Percentiles rank a stretch among this genome's conserved stretches.
These are phyloP conservation scores for Eretmochelys imbricata DNA, from an alignment of 2,113 vertebrate species.

Conservation along the genomic window DNA sequence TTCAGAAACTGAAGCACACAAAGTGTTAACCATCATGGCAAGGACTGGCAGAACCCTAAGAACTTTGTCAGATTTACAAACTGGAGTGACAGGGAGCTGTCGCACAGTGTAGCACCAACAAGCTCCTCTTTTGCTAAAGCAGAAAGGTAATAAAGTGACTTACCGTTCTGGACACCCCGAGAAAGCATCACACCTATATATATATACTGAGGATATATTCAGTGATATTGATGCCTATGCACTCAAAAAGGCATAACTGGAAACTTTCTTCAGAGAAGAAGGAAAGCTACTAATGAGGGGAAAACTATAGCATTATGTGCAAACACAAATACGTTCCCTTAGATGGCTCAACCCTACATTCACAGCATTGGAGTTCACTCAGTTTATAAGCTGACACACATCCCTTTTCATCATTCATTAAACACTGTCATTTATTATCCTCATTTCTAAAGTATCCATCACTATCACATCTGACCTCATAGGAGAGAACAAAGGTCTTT, in stretches of 20 bases:
- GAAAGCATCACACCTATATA: background rate
- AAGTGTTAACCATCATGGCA: background rate
- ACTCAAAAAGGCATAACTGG: rapidly evolving
- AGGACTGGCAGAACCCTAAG: background rate
- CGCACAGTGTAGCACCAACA: background rate
- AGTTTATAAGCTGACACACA: rapidly evolving
- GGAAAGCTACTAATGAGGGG: background rate
- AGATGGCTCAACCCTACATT: rapidly evolving
- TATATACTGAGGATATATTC: background rate
- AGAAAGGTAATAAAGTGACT: background rate
- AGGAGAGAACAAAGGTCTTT: background rate
- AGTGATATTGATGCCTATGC: background rate
- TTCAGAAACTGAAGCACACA: background rate
- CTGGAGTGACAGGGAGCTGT: background rate
- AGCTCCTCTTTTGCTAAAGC: background rate
- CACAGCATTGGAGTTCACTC: background rate
- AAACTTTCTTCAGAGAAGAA: background rate
- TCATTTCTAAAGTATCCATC: background rate
- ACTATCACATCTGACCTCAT: background rate
- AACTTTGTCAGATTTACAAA: background rate
- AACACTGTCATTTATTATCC: background rate
- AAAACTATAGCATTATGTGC: rapidly evolving
- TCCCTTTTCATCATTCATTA: background rate
- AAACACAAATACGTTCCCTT: rapidly evolving
- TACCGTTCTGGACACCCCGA: background rate